Conservation (phyloP, 2,888 invertebrate species). For the Girardia tigrina region DNA sequence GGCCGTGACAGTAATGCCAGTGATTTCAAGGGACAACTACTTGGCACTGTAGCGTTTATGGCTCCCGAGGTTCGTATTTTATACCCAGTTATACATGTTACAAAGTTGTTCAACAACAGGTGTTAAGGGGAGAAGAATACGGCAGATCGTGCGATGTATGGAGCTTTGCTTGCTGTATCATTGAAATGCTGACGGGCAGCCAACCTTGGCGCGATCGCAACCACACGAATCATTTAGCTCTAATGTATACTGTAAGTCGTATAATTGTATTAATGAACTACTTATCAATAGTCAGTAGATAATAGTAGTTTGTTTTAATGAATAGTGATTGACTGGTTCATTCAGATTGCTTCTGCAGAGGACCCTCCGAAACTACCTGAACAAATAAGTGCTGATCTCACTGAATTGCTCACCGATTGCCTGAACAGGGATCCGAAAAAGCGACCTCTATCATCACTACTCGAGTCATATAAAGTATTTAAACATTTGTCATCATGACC, state of each 20-base stretch:
- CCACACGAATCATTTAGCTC: conserved; percentile 51
- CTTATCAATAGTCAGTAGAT: background rate
- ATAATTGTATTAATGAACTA: conserved; percentile 21
- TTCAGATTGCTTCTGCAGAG: conserved; percentile 51
- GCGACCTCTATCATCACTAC: conserved; percentile 41
- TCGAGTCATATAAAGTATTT: conserved; percentile 16
- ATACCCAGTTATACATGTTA: too few species aligned
- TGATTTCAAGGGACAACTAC: conserved; percentile 52
- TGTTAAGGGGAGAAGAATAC: conserved; percentile 51
- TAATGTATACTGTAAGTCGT: conserved; percentile 51
- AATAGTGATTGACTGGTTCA: too few species aligned
- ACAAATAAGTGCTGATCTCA: conserved; percentile 44
- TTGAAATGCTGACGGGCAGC: conserved; percentile 52
- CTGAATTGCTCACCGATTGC: conserved; percentile 49
- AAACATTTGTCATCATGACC: background rate
- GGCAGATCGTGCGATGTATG: conserved; percentile 53
- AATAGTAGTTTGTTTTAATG: too few species aligned
- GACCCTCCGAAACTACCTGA: conserved; percentile 51
- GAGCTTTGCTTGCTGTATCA: conserved; percentile 52
- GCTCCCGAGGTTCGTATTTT: conserved; percentile 52
- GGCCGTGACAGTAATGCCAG: conserved; percentile 41
- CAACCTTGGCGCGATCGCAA: conserved; percentile 52
- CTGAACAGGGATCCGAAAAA: conserved; percentile 48
- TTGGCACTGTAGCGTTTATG: conserved; percentile 53
- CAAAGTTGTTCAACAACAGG: conserved; percentile 40